phyloP scores from a whole-genome alignment of 64 coral and sea anemone genomes.

The Platygyra sinensis region DNA sequence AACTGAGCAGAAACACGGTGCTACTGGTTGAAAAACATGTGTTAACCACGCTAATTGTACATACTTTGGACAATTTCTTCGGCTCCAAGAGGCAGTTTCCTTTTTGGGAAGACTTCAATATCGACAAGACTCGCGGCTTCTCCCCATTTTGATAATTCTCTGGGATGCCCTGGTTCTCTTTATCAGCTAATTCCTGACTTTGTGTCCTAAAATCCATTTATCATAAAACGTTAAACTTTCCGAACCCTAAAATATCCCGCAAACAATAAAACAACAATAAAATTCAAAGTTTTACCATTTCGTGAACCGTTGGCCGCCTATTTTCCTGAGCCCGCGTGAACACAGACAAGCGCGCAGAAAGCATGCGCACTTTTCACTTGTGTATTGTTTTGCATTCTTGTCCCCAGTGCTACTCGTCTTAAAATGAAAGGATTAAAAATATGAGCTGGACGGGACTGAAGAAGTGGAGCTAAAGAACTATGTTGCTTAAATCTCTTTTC shows the following conservation, averaged over 20 bases:
- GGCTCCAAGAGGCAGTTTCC: constrained; percentile 11
- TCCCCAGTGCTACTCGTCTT: too few species aligned
- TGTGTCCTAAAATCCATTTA: constrained; percentile 30
- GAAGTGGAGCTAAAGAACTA: too few species aligned
- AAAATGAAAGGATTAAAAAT: background rate
- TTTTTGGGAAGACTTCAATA: constrained; percentile 41
- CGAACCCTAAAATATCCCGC: background rate
- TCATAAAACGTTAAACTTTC: background rate
- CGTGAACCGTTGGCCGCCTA: constrained; percentile 24
- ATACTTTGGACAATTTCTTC: constrained; percentile 27
- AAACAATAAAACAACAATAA: constrained; percentile 43
- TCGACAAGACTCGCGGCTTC: constrained; percentile 27
- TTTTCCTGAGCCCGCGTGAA: constrained; percentile 21
- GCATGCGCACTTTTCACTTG: background rate
- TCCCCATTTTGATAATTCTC: constrained; percentile 3
- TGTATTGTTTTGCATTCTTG: background rate
- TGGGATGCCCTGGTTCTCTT: constrained; percentile 34
- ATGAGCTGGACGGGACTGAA: background rate
- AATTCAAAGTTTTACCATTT: constrained; percentile 56
- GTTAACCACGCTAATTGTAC: background rate
- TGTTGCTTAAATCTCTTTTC: too few species aligned
- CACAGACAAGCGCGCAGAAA: background rate
- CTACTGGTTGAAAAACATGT: too few species aligned
- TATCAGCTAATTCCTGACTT: constrained; percentile 15
- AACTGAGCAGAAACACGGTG: too few species aligned